Evolutionary conservation across 2,888 invertebrate species (phyloP).

Genomic region (Caenorhabditis sp.): DNA sequence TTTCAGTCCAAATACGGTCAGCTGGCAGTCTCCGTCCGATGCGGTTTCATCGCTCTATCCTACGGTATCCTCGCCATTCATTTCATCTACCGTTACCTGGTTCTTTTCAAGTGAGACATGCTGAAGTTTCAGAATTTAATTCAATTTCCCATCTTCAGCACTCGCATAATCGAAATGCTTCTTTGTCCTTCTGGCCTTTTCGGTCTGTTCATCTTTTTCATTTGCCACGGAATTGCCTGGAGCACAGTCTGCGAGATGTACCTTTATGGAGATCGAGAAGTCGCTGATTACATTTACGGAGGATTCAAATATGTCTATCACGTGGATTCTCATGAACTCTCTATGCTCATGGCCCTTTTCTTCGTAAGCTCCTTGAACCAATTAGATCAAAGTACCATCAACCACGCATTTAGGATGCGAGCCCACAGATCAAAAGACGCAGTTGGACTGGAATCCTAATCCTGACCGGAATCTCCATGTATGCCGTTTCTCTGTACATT

Average conservation of each 20-base stretch:
- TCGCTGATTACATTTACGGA: conserved; percentile 28
- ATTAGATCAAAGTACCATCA: too few relatives aligned
- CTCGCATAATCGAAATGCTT: not conserved
- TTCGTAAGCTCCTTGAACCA: too few relatives aligned
- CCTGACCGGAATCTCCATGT: conserved; percentile 36
- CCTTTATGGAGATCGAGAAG: conserved; percentile 27
- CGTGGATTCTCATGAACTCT: conserved; percentile 28
- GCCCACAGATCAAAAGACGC: not conserved
- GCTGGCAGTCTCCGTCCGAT: conserved; percentile 24
- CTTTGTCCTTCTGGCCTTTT: conserved; percentile 4
- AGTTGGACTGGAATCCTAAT: conserved; percentile 41
- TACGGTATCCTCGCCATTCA: conserved; percentile 2
- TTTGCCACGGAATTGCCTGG: conserved; percentile 36
- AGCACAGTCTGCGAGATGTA: conserved; percentile 23
- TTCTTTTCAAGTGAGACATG: conserved; percentile 1
- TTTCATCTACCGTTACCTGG: conserved; percentile 19
- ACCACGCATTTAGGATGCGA: too few relatives aligned
- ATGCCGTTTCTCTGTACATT: conserved; percentile 24
- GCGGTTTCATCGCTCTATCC: not conserved
- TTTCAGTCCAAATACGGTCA: conserved; percentile 17
- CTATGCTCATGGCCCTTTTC: conserved; percentile 32
- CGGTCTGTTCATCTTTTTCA: conserved; percentile 14
- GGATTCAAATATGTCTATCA: conserved; percentile 17
- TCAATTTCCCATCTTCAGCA: conserved; percentile 14
- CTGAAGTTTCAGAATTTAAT: not conserved